phyloP scores from a whole-genome alignment of 2,113 vertebrate genomes.

The Antechinus flavipes region DNA sequence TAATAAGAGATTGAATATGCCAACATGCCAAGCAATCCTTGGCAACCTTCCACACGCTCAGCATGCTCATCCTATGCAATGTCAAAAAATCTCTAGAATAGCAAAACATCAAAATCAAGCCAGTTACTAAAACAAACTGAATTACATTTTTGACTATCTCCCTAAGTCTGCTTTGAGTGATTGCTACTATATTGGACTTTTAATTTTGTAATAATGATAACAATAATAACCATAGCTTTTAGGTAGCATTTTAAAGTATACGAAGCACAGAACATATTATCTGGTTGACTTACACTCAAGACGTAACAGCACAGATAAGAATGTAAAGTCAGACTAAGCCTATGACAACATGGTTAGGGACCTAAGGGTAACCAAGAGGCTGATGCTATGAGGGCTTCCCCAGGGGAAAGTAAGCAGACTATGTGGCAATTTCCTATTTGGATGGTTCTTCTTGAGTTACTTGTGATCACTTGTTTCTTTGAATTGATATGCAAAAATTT shows the following conservation, averaged over 20 bases:
- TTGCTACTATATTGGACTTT: not conserved
- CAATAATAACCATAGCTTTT: not conserved
- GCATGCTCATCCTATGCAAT: not conserved
- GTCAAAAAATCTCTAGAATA: slow-evolving; percentile 5
- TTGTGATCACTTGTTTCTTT: not conserved
- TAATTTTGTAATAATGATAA: not conserved
- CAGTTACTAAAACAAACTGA: slow-evolving; percentile 7
- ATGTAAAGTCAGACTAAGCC: not conserved
- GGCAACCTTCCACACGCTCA: not conserved
- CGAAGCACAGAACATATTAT: not conserved
- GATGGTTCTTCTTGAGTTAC: not conserved
- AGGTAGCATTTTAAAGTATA: not conserved
- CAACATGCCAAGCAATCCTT: not conserved
- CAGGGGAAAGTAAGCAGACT: not conserved
- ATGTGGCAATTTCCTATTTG: not conserved
- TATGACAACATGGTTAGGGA: not conserved
- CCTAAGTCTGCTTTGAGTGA: not conserved
- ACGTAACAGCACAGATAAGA: not conserved
- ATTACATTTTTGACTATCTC: not conserved
- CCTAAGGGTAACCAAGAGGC: not conserved
- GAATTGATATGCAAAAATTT: not conserved
- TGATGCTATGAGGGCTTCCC: not conserved
- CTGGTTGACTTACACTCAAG: not conserved
- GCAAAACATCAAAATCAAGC: not conserved
- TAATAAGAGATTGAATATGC: not conserved